Conservation (phyloP, 2,888 invertebrate species). For the Carcina quercana region DNA sequence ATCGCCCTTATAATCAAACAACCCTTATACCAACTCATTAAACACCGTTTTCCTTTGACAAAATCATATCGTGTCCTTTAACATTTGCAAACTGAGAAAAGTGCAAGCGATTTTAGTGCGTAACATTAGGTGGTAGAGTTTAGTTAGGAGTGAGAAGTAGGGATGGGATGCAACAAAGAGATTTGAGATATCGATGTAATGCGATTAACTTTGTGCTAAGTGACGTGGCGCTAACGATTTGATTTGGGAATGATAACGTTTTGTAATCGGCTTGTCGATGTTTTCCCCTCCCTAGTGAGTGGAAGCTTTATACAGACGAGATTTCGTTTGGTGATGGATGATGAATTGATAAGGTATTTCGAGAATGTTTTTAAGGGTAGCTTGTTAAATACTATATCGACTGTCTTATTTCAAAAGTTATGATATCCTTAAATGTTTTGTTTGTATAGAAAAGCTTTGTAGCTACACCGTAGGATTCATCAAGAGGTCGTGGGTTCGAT, state of each 20-base stretch:
- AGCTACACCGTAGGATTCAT: no score
- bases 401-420: no score
- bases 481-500: no score
- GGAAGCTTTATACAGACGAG: no score
- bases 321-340: no score
- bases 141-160: constrained; percentile 14
- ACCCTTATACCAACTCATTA: constrained; percentile 24
- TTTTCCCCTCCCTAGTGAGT: neutral
- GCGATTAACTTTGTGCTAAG: constrained; percentile 63
- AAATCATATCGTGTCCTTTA: constrained; percentile 34
- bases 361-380: no score
- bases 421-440: no score
- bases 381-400: no score
- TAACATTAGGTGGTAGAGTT: constrained; percentile 25
- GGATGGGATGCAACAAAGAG: constrained; percentile 54
- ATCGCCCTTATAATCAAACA: constrained; percentile 18
- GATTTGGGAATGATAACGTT: constrained; percentile 41
- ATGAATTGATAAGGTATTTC: no score
- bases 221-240: constrained; percentile 65
- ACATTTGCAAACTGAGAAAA: constrained; percentile 52
- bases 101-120: constrained; percentile 22
- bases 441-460: no score
- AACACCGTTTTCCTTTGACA: constrained; percentile 26
- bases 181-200: constrained; percentile 59
- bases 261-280: constrained; percentile 18